Conservation (phyloP, 2,797 vertebrate species). For the Sternarchorhynchus goeldii region DNA sequence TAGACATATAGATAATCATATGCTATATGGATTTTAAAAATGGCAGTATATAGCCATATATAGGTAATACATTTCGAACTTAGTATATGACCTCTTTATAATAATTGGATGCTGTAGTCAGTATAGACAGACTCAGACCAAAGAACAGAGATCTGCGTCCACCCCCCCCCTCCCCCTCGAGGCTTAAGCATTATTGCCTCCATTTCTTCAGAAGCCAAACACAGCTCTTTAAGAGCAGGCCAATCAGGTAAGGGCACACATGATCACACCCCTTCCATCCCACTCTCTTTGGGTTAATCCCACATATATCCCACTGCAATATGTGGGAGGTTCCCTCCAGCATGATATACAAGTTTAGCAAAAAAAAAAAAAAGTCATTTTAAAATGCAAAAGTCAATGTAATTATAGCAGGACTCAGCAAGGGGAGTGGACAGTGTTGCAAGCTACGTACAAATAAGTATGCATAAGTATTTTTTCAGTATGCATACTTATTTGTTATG, state of each 20-base stretch:
- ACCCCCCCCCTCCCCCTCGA: no score
- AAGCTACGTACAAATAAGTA: no score
- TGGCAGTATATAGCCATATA: no score
- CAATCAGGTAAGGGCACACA: conserved; percentile 60
- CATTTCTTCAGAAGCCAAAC: conserved; percentile 38
- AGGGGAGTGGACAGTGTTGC: no score
- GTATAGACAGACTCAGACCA: conserved; percentile 1
- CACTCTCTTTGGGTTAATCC: conserved; percentile 36
- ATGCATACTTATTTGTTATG: no score
- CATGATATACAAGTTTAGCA: conserved; percentile 40
- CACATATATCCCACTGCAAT: conserved; percentile 14
- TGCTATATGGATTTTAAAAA: neutral
- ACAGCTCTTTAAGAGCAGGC: conserved; percentile 53
- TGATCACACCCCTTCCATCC: conserved; percentile 43
- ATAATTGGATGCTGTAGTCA: neutral
- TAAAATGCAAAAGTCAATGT: conserved; percentile 5
- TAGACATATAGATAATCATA: neutral
- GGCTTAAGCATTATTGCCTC: conserved; percentile 37
- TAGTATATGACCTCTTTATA: neutral
- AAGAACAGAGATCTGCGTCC: conserved; percentile 24
- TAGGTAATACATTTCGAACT: conserved; percentile 15
- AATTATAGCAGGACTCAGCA: neutral
- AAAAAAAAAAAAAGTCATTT: neutral
- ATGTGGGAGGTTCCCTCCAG: conserved; percentile 5
- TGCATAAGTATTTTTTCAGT: no score